phyloP scores from a whole-genome alignment of 2,113 vertebrate genomes.

The Hirundichthys speculiger region DNA sequence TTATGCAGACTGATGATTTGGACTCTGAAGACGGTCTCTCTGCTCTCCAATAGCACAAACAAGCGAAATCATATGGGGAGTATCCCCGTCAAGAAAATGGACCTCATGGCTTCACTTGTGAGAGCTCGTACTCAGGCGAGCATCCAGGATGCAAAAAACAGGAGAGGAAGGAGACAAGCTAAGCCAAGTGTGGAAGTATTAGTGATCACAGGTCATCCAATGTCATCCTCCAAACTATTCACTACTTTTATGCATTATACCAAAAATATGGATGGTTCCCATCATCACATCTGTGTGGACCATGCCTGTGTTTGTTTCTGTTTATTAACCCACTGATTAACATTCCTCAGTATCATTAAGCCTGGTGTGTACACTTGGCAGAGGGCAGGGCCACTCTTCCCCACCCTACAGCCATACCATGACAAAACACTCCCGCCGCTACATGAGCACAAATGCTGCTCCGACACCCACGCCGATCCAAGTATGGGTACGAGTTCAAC shows the following conservation, averaged over 20 bases:
- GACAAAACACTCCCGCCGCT: conserved; percentile 67
- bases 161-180: conserved; percentile 28
- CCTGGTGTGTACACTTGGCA: conserved; percentile 57
- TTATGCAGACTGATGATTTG: conserved; percentile 63
- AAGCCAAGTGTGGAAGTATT: conserved; percentile 69
- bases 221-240: conserved; percentile 42
- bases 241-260: conserved; percentile 27
- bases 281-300: conserved; percentile 70
- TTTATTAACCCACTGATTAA: conserved; percentile 81
- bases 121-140: conserved; percentile 52
- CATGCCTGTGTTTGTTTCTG: conserved; percentile 60
- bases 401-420: conserved; percentile 61
- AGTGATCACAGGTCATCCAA: conserved; percentile 66
- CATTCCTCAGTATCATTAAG: conserved; percentile 78
- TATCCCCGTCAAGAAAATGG: conserved; percentile 64
- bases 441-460: conserved; percentile 36
- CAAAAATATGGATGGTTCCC: conserved; percentile 30
- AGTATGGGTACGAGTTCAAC: conserved; percentile 56
- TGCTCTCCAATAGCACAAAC: conserved; percentile 69
- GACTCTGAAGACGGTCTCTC: conserved; percentile 61
- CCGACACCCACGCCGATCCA: conserved; percentile 39
- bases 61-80: conserved; percentile 71
- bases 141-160: conserved; percentile 47
- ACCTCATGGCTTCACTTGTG: conserved; percentile 65
- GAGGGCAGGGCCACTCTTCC: conserved; percentile 55